Percentiles rank a stretch among this genome's conserved stretches.
phyloP scores from a whole-genome alignment of 2,113 vertebrate genomes.

The Pterocles orientalis region DNA sequence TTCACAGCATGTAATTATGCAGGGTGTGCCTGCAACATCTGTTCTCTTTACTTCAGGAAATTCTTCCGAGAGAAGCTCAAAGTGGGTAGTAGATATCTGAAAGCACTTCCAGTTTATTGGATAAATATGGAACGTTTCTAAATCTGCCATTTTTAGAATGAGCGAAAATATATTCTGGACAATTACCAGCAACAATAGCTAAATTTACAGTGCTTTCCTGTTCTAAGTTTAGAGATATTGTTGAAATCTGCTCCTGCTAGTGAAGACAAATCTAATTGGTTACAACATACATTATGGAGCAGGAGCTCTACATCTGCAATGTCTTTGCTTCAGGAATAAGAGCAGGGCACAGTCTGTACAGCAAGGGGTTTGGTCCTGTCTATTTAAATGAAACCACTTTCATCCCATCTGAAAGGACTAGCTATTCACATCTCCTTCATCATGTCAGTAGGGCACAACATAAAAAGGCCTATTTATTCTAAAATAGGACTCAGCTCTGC shows the following conservation, averaged over 20 bases:
- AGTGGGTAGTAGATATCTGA: neutral
- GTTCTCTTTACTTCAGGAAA: constrained; percentile 21
- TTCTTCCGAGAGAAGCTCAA: constrained; percentile 9
- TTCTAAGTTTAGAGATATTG: neutral
- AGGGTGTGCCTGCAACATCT: neutral
- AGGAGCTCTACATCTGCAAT: neutral
- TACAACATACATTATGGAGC: neutral
- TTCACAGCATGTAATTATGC: neutral
- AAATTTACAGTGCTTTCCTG: neutral
- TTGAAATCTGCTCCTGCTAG: constrained; percentile 12
- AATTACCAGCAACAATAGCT: constrained; percentile 32
- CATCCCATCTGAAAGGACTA: neutral
- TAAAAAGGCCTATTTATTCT: neutral
- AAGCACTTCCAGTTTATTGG: constrained; percentile 6
- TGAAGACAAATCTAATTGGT: constrained; percentile 4
- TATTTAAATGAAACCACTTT: neutral
- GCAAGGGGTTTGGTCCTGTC: neutral
- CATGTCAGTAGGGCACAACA: neutral
- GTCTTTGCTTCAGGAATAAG: neutral
- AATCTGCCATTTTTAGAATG: constrained; percentile 31
- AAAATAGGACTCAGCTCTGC: neutral
- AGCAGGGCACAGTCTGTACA: neutral
- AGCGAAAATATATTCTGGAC: neutral
- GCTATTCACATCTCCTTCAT: constrained; percentile 11
- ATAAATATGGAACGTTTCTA: constrained; percentile 15